Percentiles rank a stretch among this genome's conserved stretches.
phyloP scores from a whole-genome alignment of 2,797 vertebrate genomes.

The Myotis findleyi region DNA sequence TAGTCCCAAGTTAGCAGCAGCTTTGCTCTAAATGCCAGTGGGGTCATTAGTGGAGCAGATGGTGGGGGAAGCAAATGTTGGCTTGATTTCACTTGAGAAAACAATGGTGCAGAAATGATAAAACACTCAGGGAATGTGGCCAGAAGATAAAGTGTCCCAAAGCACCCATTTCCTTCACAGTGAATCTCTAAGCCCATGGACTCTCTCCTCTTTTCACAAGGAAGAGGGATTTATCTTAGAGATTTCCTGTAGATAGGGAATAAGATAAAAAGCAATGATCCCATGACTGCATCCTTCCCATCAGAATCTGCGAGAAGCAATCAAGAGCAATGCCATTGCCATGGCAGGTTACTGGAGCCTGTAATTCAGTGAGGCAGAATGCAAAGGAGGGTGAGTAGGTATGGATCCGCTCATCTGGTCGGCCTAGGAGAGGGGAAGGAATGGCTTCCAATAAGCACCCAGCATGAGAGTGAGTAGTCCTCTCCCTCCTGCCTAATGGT shows the following conservation, averaged over 20 bases:
- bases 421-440: not conserved
- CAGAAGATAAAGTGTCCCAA: constrained; percentile 66
- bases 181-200: constrained; percentile 28
- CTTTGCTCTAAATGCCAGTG: constrained; percentile 24
- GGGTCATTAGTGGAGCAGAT: constrained; percentile 58
- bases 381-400: not conserved
- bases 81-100: constrained; percentile 57
- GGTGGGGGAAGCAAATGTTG: constrained; percentile 37
- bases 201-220: constrained; percentile 37
- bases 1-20: constrained; percentile 12
- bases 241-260: constrained; percentile 69
- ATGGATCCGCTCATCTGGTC: not conserved
- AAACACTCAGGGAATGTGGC: constrained; percentile 58
- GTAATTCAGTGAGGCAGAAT: constrained; percentile 55
- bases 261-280: constrained; percentile 58
- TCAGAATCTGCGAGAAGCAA: constrained; percentile 73
- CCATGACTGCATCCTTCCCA: constrained; percentile 61
- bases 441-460: not conserved
- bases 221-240: constrained; percentile 24
- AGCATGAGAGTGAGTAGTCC: not conserved
- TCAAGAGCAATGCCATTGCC: constrained; percentile 69
- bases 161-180: constrained; percentile 50
- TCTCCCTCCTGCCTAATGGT: not conserved
- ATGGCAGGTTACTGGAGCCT: constrained; percentile 61
- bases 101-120: constrained; percentile 58